These are phyloP conservation scores for Globia sparganii DNA, from an alignment of 2,888 invertebrate species.

Conservation along the genomic window DNA sequence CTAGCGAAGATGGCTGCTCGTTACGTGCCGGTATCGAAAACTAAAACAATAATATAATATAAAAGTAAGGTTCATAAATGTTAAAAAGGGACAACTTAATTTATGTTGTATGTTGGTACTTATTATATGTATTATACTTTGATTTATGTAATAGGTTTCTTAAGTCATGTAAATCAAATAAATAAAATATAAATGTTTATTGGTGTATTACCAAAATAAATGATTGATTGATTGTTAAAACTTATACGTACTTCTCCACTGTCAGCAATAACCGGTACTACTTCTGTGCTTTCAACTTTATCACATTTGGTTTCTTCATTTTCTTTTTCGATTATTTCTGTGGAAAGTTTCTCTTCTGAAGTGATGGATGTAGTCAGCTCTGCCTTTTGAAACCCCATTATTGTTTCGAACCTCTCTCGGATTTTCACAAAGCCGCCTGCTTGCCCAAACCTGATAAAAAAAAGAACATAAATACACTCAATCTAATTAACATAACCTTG, in stretches of 20 bases:
- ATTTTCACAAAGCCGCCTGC: slow-evolving; percentile 97
- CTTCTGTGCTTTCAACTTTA: slow-evolving; percentile 76
- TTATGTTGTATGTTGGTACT: too few species aligned
- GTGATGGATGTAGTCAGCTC: slow-evolving; percentile 84
- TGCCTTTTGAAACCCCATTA: slow-evolving; percentile 90
- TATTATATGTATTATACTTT: too few species aligned
- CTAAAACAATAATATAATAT: slow-evolving; percentile 46
- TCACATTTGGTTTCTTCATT: slow-evolving; percentile 77
- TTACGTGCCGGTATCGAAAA: slow-evolving; percentile 76
- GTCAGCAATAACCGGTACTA: slow-evolving; percentile 75
- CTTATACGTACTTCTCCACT: slow-evolving; percentile 79
- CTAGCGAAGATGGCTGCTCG: slow-evolving; percentile 85
- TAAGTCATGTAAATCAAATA: too few species aligned
- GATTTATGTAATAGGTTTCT: too few species aligned
- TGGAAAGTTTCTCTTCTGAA: slow-evolving; percentile 84
- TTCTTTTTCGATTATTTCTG: slow-evolving; percentile 85
- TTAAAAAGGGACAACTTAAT: too few species aligned
- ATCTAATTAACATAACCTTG: slow-evolving; percentile 12
- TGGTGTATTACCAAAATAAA: too few species aligned
- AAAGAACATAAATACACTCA: slow-evolving; percentile 2
- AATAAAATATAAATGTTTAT: not conserved
- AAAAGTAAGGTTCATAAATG: not conserved
- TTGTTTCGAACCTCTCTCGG: slow-evolving; percentile 95
- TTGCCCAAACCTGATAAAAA: slow-evolving; percentile 93
- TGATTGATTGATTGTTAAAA: too few species aligned